A percentile compares a stretch with the other conserved stretches of the same genome.
Evolutionary conservation across 2,113 vertebrate genomes (phyloP).

Genomic region (Theristicus caerulescens): DNA sequence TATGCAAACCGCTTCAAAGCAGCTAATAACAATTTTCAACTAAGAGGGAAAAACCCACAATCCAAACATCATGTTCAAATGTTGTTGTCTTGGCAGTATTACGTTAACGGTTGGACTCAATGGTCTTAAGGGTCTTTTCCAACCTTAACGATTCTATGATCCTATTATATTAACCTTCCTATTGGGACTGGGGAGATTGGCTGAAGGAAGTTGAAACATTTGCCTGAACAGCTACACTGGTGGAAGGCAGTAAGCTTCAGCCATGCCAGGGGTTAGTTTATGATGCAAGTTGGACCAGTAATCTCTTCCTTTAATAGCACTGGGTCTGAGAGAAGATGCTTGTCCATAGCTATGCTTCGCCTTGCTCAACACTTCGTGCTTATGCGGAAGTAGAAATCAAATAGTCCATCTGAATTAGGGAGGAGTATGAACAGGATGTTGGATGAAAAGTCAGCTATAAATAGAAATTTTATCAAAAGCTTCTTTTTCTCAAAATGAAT

Average conservation of each 20-base stretch:
- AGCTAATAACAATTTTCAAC: not conserved
- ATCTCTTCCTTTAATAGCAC: not conserved
- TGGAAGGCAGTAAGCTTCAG: not conserved
- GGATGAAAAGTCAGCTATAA: not conserved
- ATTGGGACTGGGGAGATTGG: not conserved
- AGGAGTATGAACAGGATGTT: not conserved
- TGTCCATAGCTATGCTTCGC: not conserved
- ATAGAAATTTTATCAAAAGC: not conserved
- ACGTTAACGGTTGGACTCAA: too few relatives aligned
- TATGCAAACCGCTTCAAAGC: not conserved
- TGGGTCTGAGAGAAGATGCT: not conserved
- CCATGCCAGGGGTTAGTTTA: not conserved
- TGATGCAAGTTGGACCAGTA: not conserved
- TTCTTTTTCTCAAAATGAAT: not conserved
- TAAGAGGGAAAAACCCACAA: fast-evolving
- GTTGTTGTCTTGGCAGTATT: not conserved
- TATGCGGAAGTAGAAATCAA: not conserved
- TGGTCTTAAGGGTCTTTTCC: too few relatives aligned
- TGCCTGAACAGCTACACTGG: not conserved
- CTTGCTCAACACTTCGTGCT: not conserved
- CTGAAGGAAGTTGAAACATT: not conserved
- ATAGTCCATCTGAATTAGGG: not conserved
- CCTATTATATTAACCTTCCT: not conserved
- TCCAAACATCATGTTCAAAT: not conserved
- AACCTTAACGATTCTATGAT: too few relatives aligned